These are phyloP conservation scores for Scaptomyza parva DNA, from an alignment of 2,888 invertebrate genomes.

Conservation along the genomic window DNA sequence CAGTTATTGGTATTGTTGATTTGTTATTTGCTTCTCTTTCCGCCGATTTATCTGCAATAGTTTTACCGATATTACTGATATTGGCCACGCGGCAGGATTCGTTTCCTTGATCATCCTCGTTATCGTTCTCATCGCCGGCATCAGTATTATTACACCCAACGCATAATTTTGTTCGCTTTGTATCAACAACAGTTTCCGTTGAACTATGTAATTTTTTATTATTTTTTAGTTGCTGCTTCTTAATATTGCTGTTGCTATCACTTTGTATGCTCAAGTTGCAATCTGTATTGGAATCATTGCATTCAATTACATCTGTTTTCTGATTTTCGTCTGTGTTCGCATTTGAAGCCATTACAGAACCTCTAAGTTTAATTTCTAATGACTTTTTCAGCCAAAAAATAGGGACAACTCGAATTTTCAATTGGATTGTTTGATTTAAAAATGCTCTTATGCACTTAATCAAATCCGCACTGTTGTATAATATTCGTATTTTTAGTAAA, in stretches of 20 bases:
- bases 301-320: background rate
- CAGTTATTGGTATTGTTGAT: background rate
- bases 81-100: background rate
- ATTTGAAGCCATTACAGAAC: constrained; percentile 57
- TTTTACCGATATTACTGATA: background rate
- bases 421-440: background rate
- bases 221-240: constrained; percentile 5
- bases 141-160: background rate
- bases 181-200: background rate
- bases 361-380: background rate
- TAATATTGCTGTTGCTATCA: constrained; percentile 5
- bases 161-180: background rate
- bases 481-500: constrained; percentile 32
- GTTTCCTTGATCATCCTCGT: background rate
- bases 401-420: background rate
- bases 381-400: background rate
- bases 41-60: background rate
- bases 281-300: constrained; percentile 8
- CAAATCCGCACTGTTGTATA: background rate
- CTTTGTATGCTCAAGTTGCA: background rate
- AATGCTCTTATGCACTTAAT: background rate
- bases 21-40: background rate
- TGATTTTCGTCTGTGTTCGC: constrained; percentile 20
- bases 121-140: background rate
- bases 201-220: constrained; percentile 3